phyloP scores from a whole-genome alignment of 2,888 invertebrate species.

The Lathronympha strigana region DNA sequence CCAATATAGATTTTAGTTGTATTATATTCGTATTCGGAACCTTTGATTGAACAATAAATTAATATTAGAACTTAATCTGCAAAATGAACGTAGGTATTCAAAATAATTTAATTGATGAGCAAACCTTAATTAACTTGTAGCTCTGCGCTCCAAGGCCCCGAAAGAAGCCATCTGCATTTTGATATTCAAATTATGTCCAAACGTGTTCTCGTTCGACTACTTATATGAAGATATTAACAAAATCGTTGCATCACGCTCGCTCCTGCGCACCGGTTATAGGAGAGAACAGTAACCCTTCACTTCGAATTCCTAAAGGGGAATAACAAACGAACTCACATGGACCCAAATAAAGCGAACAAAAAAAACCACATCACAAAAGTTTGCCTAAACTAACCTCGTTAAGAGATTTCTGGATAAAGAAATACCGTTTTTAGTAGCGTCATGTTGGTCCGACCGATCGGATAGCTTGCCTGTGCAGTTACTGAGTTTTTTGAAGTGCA shows the following conservation, averaged over 20 bases:
- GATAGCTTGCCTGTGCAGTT: constrained; percentile 72
- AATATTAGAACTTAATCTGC: constrained; percentile 70
- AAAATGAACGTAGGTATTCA: constrained; percentile 74
- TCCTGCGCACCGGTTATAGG: constrained; percentile 67
- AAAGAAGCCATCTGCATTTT: constrained; percentile 83
- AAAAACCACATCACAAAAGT: constrained; percentile 82
- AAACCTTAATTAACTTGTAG: constrained; percentile 84
- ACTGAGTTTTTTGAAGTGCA: constrained; percentile 59
- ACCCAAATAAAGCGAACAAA: constrained; percentile 76
- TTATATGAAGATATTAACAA: constrained; percentile 58
- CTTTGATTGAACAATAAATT: constrained; percentile 58
- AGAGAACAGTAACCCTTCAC: constrained; percentile 72
- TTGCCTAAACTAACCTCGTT: constrained; percentile 84
- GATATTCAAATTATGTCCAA: constrained; percentile 84
- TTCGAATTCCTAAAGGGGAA: constrained; percentile 65
- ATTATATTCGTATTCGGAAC: background rate
- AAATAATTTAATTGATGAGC: constrained; percentile 82
- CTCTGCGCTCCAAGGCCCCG: constrained; percentile 69
- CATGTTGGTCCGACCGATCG: constrained; percentile 80
- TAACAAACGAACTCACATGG: constrained; percentile 77
- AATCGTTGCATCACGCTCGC: constrained; percentile 78
- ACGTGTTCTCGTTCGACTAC: constrained; percentile 77
- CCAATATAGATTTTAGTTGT: background rate
- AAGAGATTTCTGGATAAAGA: constrained; percentile 83
- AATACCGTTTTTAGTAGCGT: constrained; percentile 83